These are phyloP conservation scores for Cosmia pyralina DNA, from an alignment of 2,888 invertebrate species.

Conservation along the genomic window DNA sequence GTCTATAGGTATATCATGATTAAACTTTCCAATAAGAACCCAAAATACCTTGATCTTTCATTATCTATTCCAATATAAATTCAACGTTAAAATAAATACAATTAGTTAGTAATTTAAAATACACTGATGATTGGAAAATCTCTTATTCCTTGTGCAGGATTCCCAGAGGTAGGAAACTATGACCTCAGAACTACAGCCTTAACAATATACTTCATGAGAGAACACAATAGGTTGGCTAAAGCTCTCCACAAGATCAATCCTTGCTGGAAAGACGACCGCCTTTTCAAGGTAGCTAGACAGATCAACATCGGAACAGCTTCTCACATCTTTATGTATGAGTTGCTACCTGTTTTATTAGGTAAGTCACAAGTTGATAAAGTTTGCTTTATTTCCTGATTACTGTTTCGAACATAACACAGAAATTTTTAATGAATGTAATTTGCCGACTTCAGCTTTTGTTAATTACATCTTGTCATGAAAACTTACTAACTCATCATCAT, in stretches of 20 bases:
- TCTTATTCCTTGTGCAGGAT: conserved; percentile 63
- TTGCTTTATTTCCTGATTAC: conserved; percentile 15
- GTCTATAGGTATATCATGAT: too few species aligned
- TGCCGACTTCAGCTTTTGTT: conserved; percentile 29
- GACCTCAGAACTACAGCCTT: conserved; percentile 79
- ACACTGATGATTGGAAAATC: neutral
- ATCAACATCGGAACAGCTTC: conserved; percentile 81
- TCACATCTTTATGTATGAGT: conserved; percentile 81
- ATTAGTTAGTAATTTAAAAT: neutral
- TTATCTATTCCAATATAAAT: too few species aligned
- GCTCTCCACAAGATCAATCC: conserved; percentile 77
- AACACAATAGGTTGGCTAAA: conserved; percentile 81
- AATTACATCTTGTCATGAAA: conserved; percentile 29
- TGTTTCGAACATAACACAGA: neutral
- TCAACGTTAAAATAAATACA: too few species aligned
- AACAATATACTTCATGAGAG: conserved; percentile 81
- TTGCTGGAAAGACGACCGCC: conserved; percentile 83
- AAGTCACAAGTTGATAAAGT: conserved; percentile 56
- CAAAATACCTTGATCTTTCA: too few species aligned
- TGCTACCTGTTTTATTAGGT: conserved; percentile 80
- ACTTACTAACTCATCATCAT: neutral
- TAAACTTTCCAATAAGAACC: too few species aligned
- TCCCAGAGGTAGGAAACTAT: conserved; percentile 77
- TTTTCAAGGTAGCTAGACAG: conserved; percentile 81
- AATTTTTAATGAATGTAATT: conserved; percentile 28